Conservation (phyloP, 2,888 invertebrate genomes). For the Morinoia aosen region DNA sequence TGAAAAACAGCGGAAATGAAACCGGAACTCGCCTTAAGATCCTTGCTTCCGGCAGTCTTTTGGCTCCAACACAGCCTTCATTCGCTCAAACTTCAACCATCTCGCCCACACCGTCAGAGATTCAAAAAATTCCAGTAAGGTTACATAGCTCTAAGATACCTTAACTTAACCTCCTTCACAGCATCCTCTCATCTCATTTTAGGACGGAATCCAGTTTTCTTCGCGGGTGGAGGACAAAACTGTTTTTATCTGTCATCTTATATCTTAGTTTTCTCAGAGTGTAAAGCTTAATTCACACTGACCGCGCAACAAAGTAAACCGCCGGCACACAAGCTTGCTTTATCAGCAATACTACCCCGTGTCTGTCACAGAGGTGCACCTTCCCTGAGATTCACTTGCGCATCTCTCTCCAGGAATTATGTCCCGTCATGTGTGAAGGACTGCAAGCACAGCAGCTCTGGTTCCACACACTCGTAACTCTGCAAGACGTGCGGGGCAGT, state of each 20-base stretch:
- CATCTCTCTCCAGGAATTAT: background rate
- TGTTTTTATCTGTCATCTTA: background rate
- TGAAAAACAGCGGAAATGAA: background rate
- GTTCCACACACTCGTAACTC: constrained; percentile 12
- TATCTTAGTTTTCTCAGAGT: background rate
- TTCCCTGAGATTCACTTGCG: background rate
- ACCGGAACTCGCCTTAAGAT: background rate
- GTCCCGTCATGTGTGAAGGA: background rate
- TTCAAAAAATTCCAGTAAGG: background rate
- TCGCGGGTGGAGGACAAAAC: background rate
- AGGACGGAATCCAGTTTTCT: background rate
- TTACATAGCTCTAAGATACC: background rate
- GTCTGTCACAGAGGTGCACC: background rate
- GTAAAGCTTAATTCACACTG: background rate
- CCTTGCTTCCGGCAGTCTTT: background rate
- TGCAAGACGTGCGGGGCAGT: background rate
- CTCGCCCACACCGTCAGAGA: background rate
- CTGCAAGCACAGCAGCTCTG: background rate
- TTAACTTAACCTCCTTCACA: background rate
- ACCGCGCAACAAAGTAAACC: background rate
- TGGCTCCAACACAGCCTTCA: background rate
- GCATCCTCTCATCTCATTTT: background rate
- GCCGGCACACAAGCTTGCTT: background rate
- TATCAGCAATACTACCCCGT: background rate
- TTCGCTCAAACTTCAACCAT: background rate